Base-by-base conservation (phyloP, 2,888 invertebrate genomes). In the Ormyrus thymus region DNA sequence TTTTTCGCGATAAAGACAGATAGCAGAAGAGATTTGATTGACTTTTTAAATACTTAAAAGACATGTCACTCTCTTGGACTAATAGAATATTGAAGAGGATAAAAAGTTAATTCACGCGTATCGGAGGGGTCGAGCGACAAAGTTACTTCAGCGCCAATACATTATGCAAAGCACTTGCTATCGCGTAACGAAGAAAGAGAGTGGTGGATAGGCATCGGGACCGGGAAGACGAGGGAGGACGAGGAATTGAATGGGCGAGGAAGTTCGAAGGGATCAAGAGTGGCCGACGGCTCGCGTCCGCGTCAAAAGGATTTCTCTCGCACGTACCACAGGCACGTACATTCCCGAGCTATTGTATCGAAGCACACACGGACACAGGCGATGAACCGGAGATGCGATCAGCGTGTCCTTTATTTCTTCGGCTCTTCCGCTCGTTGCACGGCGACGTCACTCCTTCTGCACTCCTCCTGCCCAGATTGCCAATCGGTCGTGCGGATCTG, bases 171-270 rank as follows among this genome's bases (percentile, higher is more conserved):
- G 29, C 51, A 65, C 51, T 53, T 15, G 6, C 43, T 29, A 51
- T 65, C n/a, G 46, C 56, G 9, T 69, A 69, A 58, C 13, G 46
- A 56, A 45, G 6, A 70, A 13, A 58, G 69, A 29, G 56, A 46
- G 51, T 7, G 43, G 8, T 15, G 29, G 29, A n/a, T 6, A 29
- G 29, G 29, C 1, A 13, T 5, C 13, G 10, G 9, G 45, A 55
- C 13, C 7, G 13, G 6, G 15, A 61, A 48, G n/a, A 64, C 1
- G 48, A 48, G n/a, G 48, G 48, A 8, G 1, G 48, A 10, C 0
- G 43, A 43, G 6, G 11, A 61, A 43, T 61, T 43, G 43, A 51
- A 29, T 2, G 29, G 29, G n/a, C 50, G 29, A 9, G 7, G 6
- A 2, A 13, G 50, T 5, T 8, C 43, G 13, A 59, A 50, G 61